Evolutionary conservation across 2,888 invertebrate species (phyloP), one percentile per base, ranked within the genome.

Genomic region (Lepidochitona cinerea): DNA sequence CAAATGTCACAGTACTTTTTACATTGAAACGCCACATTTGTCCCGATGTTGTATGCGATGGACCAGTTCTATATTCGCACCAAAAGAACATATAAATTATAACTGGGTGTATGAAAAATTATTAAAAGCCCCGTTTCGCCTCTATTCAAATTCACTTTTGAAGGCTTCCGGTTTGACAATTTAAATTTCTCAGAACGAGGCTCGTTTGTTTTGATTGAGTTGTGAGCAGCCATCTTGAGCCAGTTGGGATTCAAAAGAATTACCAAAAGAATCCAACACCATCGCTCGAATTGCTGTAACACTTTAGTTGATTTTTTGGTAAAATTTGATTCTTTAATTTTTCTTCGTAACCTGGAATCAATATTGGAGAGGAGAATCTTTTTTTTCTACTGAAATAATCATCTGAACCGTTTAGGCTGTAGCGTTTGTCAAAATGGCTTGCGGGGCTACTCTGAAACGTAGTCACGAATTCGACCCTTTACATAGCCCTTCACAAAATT

Each of bases 391-490:
- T 41, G 59, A 59, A 59, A 59, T 29, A 18, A 59, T 4, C 59
- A n/a, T 18, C 41, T 53, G 18, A 29, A 53, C 52, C 52, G 26
- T 29, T n/a, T 33, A 35, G 29, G 29, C 29, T n/a, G 12, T 36
- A 32, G 9, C n/a, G 35, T n/a, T 14, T 93, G 93, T 35, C n/a
- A 76, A 75, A 59, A 98, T 98, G 98, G 98, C 98, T 93, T 98
- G 98, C 93, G 89, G 88, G 75, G 97, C 97, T 92, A 98, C 98
- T 89, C 93, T 98, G 83, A 98, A 98, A 93, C 94, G 98, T 92
- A 95, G 95, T 91, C 93, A 97, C 90, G 98, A 98, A 91, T 97
- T 97, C 94, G 98, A 98, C 92, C 95, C 97, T 81, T 93, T 94
- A 81, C 94, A 97, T 92, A 95, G 95, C 90, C 91, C 92, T 26